Evolutionary conservation across 2,113 vertebrate genomes (phyloP).

Genomic region (Balaenoptera acutorostrata): DNA sequence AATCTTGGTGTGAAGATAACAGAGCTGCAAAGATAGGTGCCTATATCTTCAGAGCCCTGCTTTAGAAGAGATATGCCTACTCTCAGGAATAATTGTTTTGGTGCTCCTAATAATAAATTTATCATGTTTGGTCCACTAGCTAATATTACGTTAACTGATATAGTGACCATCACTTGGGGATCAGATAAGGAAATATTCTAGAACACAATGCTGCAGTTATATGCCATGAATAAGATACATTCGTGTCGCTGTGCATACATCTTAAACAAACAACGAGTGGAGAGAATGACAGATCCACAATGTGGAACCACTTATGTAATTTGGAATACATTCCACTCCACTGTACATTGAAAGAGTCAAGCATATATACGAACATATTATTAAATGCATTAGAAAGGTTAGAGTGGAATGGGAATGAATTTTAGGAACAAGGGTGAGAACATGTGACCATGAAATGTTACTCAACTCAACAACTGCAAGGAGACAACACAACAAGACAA

Average conservation of each 20-base stretch:
- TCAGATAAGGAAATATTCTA: not conserved
- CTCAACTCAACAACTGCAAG: not conserved
- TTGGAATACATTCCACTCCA: not conserved
- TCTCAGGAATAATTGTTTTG: not conserved
- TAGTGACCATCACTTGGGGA: not conserved
- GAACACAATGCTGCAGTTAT: not conserved
- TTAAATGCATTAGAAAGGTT: not conserved
- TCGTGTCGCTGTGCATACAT: rapidly evolving
- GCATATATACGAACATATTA: not conserved
- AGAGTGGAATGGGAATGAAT: not conserved
- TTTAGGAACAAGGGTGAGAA: not conserved
- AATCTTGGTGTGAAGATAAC: not conserved
- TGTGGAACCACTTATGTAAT: not conserved
- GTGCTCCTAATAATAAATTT: not conserved
- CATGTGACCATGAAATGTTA: not conserved
- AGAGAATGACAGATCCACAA: not conserved
- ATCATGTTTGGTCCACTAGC: not conserved
- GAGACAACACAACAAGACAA: not conserved
- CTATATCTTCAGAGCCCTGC: not conserved
- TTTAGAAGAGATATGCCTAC: not conserved
- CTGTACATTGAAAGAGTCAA: not conserved
- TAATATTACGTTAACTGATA: not conserved
- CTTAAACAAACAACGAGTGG: not conserved
- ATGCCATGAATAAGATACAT: not conserved
- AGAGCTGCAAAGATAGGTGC: not conserved